phyloP scores from a whole-genome alignment of 2,113 vertebrate genomes.

The Ictalurus punctatus region DNA sequence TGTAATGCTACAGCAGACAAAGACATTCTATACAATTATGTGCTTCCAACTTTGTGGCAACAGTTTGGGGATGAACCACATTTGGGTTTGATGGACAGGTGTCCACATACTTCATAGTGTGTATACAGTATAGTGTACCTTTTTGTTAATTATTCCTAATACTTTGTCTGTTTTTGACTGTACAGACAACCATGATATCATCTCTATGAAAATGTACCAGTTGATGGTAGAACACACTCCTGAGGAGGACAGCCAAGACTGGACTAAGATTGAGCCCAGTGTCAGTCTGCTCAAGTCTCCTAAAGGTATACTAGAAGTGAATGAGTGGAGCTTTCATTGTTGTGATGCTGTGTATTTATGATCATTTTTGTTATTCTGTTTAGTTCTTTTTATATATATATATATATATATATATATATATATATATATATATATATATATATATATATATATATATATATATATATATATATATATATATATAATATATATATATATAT shows the following conservation, averaged over 20 bases:
- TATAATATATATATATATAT: too few relatives aligned
- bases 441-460: neutral
- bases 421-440: neutral
- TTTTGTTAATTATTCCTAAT: slow-evolving; percentile 15
- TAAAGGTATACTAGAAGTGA: slow-evolving; percentile 77
- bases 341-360: neutral
- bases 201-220: slow-evolving; percentile 99
- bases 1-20: too few relatives aligned
- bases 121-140: neutral
- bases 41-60: too few relatives aligned
- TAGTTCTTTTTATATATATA: neutral
- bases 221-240: slow-evolving; percentile 92
- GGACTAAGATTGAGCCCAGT: slow-evolving; percentile 97
- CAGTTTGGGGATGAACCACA: neutral
- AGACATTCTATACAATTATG: too few relatives aligned
- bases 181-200: slow-evolving; percentile 95
- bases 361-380: neutral
- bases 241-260: slow-evolving; percentile 91
- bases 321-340: too few relatives aligned
- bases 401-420: too few relatives aligned
- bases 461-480: too few relatives aligned
- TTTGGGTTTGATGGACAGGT: neutral
- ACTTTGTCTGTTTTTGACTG: neutral
- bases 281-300: slow-evolving; percentile 94
- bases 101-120: neutral